phyloP scores from a whole-genome alignment of 2,797 vertebrate species.

The Sebastes miniatus region DNA sequence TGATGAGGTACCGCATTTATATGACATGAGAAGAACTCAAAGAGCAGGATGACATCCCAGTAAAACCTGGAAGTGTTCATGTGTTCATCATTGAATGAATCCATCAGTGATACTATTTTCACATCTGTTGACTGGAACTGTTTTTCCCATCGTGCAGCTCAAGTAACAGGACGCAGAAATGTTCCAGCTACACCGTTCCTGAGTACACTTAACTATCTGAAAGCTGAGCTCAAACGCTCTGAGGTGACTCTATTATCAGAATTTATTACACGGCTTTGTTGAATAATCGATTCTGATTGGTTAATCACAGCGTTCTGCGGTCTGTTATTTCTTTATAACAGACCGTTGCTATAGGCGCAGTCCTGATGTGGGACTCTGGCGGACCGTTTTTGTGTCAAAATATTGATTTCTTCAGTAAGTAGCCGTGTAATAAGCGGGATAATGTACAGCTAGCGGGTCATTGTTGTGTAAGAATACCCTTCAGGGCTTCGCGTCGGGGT shows the following conservation, averaged over 20 bases:
- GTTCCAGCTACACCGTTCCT: not conserved
- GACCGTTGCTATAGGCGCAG: too few relatives aligned
- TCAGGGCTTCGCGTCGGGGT: fast-evolving
- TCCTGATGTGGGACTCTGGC: too few relatives aligned
- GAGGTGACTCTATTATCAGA: not conserved
- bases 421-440: too few relatives aligned
- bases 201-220: not conserved
- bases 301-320: fast-evolving
- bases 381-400: too few relatives aligned
- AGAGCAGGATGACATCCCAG: not conserved
- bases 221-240: not conserved
- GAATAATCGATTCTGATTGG: too few relatives aligned
- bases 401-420: too few relatives aligned
- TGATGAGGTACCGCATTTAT: not conserved
- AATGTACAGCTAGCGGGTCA: too few relatives aligned
- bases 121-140: not conserved
- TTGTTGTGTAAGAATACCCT: too few relatives aligned
- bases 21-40: not conserved
- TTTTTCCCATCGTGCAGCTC: not conserved
- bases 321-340: too few relatives aligned
- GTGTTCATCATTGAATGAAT: not conserved
- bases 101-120: not conserved
- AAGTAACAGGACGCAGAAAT: not conserved
- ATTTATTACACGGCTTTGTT: too few relatives aligned
- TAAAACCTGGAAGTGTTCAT: not conserved